Evolutionary conservation across 2,113 vertebrate genomes (phyloP), one percentile per base, ranked within the genome.

Genomic region (Ascaphus truei): DNA sequence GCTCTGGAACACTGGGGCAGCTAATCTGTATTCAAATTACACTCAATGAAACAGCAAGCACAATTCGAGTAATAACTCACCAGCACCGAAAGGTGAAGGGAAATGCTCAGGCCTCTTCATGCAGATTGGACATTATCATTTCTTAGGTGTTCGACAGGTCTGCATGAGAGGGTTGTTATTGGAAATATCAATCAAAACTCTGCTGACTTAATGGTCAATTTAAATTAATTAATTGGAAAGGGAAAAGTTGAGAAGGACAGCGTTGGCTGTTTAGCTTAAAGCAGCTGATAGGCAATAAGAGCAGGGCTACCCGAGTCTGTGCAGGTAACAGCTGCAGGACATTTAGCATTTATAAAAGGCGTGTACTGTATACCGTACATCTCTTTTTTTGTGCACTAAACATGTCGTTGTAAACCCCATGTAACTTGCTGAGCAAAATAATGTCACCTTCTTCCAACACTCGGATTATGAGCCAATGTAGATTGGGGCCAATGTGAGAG

Each of bases 1-100:
- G 88, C 91, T 91, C 90, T 76, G 88, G 92, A 92, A 91, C 91
- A 87, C 85, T 81, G 88, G 88, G 75, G 89, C 90, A 91, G 88
- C 93, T 95, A 92, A 95, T 95, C 93, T 94, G 92, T 92, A 95
- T 94, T 94, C 93, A 94, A 94, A 94, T 94, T 91, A 93, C 88
- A 91, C 89, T 78, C 84, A 80, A 85, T 84, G 87, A 83, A 84
- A 89, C 82, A 85, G 83, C 84, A 76, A 80, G 84, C 85, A 83
- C 79, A 79, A 86, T 84, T 79, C 80, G 18, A 81, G 89, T 90
- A 89, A 92, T 95, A 93, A 93, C 88, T 95, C 93, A 92, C 89
- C 39, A 58, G 77, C 77, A 76, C 71, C 73, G 77, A 74, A 82
- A 81, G 87, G 88, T 86, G 89, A 85, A 81, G 81, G 85, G 75